Evolutionary conservation across 2,888 invertebrate species (phyloP).

Genomic region (Alitta virens): DNA sequence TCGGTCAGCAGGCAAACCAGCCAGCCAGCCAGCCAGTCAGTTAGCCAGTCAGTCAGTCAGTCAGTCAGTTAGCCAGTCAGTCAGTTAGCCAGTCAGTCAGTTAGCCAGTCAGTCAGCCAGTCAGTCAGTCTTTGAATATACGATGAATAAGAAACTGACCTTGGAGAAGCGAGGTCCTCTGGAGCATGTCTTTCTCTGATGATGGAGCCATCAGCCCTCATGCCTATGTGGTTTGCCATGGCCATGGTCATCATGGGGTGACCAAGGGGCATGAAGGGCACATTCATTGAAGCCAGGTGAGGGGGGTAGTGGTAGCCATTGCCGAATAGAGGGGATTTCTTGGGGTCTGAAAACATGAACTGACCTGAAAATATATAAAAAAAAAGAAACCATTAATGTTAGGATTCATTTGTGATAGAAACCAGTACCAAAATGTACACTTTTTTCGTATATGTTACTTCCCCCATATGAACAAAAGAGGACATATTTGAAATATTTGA

Average conservation of each 20-base stretch:
- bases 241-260: conserved; percentile 47
- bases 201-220: conserved; percentile 34
- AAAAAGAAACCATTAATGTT: background rate
- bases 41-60: too few species aligned
- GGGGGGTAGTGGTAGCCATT: conserved; percentile 52
- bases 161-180: background rate
- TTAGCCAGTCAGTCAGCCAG: too few species aligned
- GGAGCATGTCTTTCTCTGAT: conserved; percentile 1
- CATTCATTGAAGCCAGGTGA: conserved; percentile 39
- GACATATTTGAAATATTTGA: too few species aligned
- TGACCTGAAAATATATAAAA: background rate
- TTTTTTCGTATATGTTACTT: too few species aligned
- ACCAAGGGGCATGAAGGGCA: conserved; percentile 49
- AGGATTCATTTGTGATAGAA: background rate
- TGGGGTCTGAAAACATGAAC: conserved; percentile 16
- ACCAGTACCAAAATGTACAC: too few species aligned
- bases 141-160: too few species aligned
- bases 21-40: too few species aligned
- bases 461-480: too few species aligned
- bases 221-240: conserved; percentile 45
- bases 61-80: too few species aligned
- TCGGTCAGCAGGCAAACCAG: too few species aligned
- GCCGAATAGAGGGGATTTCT: conserved; percentile 41
- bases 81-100: too few species aligned
- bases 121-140: too few species aligned